Evolutionary conservation across 1,140 invertebrate genomes (phyloP), one percentile per base, ranked within the genome.

Genomic region (Potamilus streckersoni): DNA sequence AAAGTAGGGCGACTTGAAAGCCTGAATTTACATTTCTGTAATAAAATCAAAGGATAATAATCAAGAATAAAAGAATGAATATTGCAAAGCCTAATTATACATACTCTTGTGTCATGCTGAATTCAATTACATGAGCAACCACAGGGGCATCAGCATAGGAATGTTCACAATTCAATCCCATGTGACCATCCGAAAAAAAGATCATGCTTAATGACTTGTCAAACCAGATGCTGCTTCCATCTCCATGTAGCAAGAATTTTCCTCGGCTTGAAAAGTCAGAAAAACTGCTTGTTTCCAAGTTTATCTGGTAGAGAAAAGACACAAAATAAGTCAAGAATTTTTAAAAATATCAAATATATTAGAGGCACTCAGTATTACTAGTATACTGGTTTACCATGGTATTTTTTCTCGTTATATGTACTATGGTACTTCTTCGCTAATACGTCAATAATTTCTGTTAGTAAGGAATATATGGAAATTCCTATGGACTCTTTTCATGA

Each of bases 141-240:
- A 91, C 91, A 20, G 92, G 92, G 12, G 92, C 92, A 87, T 93
- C 92, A 60, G 90, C 91, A 83, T 80, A 89, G 14, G 90, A 89
- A 77, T 92, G 92, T 83, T 93, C 92, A 81, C 91, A 90, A 83
- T 93, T 93, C n/a, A 92, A 70, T 66, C 92, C 92, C 76, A 90
- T 85, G 71, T 88, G 80, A 38, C 90, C 91, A 82, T 92, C 89
- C 59, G 84, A 84, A 79, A 92, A 91, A 55, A 89, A 82, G 16
- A 91, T 73, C 16, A 91, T 20, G 75, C 90, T 91, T 60, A 90
- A 75, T 64, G 87, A 90, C 78, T 92, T 92, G 80, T 92, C 92
- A 83, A 89, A 91, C 91, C 92, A 92, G 15, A 91, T 70, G 8
- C 85, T 85, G 67, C 84, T 86, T 0, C 91, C 90, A 83, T 91